Base-by-base conservation (phyloP, 2,113 vertebrate species). In the Beaufortia kweichowensis region DNA sequence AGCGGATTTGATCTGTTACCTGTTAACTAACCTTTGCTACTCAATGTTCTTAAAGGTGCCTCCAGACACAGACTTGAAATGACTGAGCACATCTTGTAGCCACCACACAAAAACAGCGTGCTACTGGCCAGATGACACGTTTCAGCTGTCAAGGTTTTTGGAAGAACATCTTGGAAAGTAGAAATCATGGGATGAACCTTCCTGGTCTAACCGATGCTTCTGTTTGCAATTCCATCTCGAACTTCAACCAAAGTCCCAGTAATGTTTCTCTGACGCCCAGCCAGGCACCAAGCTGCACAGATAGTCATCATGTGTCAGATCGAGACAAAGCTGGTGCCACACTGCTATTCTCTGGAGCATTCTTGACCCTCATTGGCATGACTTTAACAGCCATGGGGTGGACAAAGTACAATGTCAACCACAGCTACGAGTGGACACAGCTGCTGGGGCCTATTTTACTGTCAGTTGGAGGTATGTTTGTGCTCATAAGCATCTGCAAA, bases 381-480 rank as follows among this genome's bases (percentile, higher is more conserved):
- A 90, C 90, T 0, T 93, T 95, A 84, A 96, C 91, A 0, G 50
- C 90, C 41, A 92, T 94, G 89, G 93, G 93, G 60, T 96, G 94
- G 93, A 90, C 94, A 21, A 88, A 89, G 72, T 90, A 92, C 0
- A 86, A 87, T 0, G 77, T 73, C 3, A 63, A 78, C 76, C 77
- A 80, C 55, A 86, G 80, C 46, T 90, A 94, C 21, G 89, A 94
- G 56, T 94, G 93, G 94, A 93, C 89, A 28, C 92, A 93, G 75
- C 85, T 96, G 56, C 84, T 96, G 0, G 94, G 95, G 1, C 94
- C 95, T 26, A 87, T 95, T 83, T 84, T 96, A 75, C 85, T 96
- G 2, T 94, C 93, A 0, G 90, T 94, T 0, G 92, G 93, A 0
- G 90, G 92, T 1, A 92, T 91, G 0, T 95, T 96, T 79, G 78